Conservation (phyloP, 2,113 vertebrate genomes). For the Rousettus leschenaultii region DNA sequence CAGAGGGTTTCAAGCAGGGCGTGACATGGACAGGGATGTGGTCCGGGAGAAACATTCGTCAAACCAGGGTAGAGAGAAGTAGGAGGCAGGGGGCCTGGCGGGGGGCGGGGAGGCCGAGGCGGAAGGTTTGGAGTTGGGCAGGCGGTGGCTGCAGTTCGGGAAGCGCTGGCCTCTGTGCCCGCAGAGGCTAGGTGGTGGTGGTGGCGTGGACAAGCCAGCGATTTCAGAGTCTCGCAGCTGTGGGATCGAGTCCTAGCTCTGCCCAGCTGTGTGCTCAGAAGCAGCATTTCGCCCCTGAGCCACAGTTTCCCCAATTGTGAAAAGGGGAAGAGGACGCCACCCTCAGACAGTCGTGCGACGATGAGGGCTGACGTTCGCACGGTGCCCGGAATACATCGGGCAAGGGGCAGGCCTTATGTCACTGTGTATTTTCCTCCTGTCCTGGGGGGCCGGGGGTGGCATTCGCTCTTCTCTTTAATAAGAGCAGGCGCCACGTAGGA, state of each 20-base stretch:
- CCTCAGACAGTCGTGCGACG: neutral
- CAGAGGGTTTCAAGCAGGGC: neutral
- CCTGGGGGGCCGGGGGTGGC: neutral
- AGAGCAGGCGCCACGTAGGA: accelerated
- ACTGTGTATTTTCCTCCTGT: neutral
- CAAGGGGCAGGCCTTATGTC: neutral
- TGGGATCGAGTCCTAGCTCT: neutral
- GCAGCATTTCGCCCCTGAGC: neutral
- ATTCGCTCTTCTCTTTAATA: accelerated
- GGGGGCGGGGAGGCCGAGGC: neutral
- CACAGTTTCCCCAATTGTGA: neutral
- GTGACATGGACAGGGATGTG: accelerated
- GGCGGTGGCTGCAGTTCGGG: neutral
- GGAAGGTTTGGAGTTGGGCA: too few relatives aligned
- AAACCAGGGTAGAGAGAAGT: neutral
- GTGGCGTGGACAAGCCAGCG: neutral
- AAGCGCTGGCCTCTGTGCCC: neutral
- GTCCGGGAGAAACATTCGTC: accelerated
- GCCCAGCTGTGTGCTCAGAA: neutral
- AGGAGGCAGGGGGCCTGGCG: neutral
- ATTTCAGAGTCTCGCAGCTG: accelerated
- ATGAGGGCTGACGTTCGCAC: accelerated
- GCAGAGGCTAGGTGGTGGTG: too few relatives aligned
- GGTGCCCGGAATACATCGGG: accelerated
- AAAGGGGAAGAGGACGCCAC: neutral